A percentile compares a stretch with the other conserved stretches of the same genome.
phyloP scores from a whole-genome alignment of 2,888 invertebrate genomes.

The Harpalus rubripes region DNA sequence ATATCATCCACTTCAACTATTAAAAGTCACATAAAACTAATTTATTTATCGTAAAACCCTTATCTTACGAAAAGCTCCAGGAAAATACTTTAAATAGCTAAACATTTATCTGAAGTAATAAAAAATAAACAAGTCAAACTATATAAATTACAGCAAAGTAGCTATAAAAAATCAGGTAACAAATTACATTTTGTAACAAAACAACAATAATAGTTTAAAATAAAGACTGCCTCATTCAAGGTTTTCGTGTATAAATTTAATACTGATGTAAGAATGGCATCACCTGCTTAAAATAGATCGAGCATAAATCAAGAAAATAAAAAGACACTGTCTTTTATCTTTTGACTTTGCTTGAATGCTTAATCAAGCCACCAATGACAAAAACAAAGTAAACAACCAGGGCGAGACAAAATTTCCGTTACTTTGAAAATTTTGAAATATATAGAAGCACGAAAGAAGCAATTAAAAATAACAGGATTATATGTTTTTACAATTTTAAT shows the following conservation, averaged over 20 bases:
- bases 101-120: constrained; percentile 8
- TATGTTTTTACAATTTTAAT: constrained; percentile 11
- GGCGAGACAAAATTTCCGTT: background rate
- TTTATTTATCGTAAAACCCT: background rate
- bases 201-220: constrained; percentile 16
- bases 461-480: constrained; percentile 11
- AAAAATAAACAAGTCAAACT: constrained; percentile 30
- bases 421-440: background rate
- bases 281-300: constrained; percentile 59
- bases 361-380: background rate
- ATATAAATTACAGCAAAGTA: constrained; percentile 15
- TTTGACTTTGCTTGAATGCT: background rate
- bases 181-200: constrained; percentile 6
- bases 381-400: background rate
- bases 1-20: background rate
- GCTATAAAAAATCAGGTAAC: constrained; percentile 3
- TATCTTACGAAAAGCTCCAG: background rate
- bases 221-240: constrained; percentile 36
- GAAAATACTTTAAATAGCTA: background rate
- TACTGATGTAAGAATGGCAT: constrained; percentile 58
- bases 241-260: background rate
- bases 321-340: background rate
- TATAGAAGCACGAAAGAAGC: background rate
- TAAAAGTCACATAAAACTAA: background rate
- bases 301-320: constrained; percentile 14